phyloP scores from a whole-genome alignment of 1,140 invertebrate species.

The Drosophila ananassae region DNA sequence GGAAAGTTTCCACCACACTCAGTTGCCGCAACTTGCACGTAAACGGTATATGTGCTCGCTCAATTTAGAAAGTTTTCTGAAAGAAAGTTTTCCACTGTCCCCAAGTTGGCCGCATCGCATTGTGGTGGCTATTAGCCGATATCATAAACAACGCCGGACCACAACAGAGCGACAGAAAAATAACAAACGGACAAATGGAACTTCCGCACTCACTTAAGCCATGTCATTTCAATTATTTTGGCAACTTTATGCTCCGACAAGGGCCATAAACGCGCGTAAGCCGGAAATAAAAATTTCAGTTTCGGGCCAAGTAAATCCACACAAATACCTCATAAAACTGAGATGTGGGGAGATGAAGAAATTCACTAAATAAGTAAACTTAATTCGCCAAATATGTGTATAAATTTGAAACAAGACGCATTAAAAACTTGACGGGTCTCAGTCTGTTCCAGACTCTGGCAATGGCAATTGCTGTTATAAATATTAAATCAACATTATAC shows the following conservation, averaged over 20 bases:
- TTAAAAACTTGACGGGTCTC: slow-evolving; percentile 56
- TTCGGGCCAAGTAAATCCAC: slow-evolving; percentile 36
- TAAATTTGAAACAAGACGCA: slow-evolving; percentile 29
- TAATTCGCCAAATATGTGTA: slow-evolving; percentile 54
- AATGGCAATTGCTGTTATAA: slow-evolving; percentile 65
- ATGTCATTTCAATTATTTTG: slow-evolving; percentile 73
- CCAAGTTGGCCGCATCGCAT: not conserved
- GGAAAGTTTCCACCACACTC: not conserved
- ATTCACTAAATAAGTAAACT: slow-evolving; percentile 68
- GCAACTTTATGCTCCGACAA: slow-evolving; percentile 56
- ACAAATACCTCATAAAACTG: slow-evolving; percentile 26
- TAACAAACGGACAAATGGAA: slow-evolving; percentile 33
- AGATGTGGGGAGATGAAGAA: slow-evolving; percentile 16
- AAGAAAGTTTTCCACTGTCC: slow-evolving; percentile 14
- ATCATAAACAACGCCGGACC: slow-evolving; percentile 39
- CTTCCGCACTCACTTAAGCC: slow-evolving; percentile 55
- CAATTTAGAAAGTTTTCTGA: slow-evolving; percentile 25
- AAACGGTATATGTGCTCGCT: not conserved
- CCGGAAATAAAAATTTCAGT: slow-evolving; percentile 68
- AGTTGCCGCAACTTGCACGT: slow-evolving; percentile 20
- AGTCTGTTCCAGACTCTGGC: slow-evolving; percentile 1
- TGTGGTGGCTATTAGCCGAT: slow-evolving; percentile 29
- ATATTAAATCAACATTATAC: slow-evolving; percentile 77
- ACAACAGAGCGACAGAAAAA: slow-evolving; percentile 3
- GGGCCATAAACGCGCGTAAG: slow-evolving; percentile 61